Base-by-base conservation (phyloP, 2,113 vertebrate genomes). In the Bubo blakistoni region DNA sequence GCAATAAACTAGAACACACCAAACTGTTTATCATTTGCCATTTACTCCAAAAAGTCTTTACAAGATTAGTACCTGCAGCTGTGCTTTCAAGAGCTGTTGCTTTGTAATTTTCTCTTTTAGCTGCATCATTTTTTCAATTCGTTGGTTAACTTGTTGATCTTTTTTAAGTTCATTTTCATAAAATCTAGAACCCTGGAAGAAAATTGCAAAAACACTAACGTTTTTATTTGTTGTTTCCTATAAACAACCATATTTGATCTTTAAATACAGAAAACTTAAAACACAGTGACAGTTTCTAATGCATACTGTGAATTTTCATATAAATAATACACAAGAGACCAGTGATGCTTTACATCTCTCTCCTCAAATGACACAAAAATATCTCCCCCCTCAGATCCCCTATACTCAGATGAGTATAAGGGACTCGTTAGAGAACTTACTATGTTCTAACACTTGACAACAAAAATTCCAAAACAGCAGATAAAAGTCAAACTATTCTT, bases 141-240 rank as follows among this genome's bases (percentile, higher is more conserved):
- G 98, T 96, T 99, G 98, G 95, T 99, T 99, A 95, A 99, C 98
- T 96, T 99, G 99, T 55, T 98, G 98, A 94, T 99, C 99, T 96
- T 98, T 99, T 97, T 99, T 99, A 78, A 99, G 97, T 79, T 99
- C 99, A 77, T 99, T 99, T 97, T 98, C 99, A 96, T 99, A 99
- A 98, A 99, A 99, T 97, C 96, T 99, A 38, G 99, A 99, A 55
- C 99, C 99, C 99, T 99, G 67, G 27, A 85, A 97, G 58, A 89
- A 86, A 88, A 95, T 46, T 30, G 44, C 11, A 90, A 94, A 90
- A 93, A 2, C 32, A 78, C 4, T 12, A 26, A 58, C 4, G 7
- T 42, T 94, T 92, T 46, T 36, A 40, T 83, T 67, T 65, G 13
- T 29, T 11, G 79, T 73, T n/a, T 73, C 22, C 49, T 76, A 63